Percentiles rank a stretch among this genome's conserved stretches.
Conservation (phyloP, 2,797 vertebrate species). For the Pagetopsis macropterus region DNA sequence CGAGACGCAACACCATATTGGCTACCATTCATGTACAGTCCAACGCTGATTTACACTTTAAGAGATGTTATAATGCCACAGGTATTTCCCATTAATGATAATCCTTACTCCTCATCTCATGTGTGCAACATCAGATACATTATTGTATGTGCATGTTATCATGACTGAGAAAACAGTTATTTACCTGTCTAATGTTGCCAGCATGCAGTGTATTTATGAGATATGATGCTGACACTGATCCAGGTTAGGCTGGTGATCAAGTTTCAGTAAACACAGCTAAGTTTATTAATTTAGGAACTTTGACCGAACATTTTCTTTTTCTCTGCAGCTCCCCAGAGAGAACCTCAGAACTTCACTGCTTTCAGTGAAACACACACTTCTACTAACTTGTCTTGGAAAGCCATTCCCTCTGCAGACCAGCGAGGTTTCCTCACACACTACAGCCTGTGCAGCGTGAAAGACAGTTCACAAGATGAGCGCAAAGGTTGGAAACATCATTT, state of each 20-base stretch:
- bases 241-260: not conserved
- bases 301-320: not conserved
- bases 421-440: conserved; percentile 74
- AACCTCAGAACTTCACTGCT: conserved; percentile 48
- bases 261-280: not conserved
- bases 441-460: conserved; percentile 61
- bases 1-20: not conserved
- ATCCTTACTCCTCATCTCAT: not conserved
- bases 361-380: conserved; percentile 43
- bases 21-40: not conserved
- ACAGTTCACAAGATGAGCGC: not conserved
- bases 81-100: not conserved
- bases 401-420: conserved; percentile 53
- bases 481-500: conserved; percentile 37
- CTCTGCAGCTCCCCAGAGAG: conserved; percentile 58
- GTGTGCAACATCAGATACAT: not conserved
- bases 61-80: not conserved
- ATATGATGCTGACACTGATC: not conserved
- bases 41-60: not conserved
- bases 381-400: conserved; percentile 67
- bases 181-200: not conserved
- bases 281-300: not conserved
- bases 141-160: not conserved
- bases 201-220: not conserved
- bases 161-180: no score